A percentile compares a stretch with the other conserved stretches of the same genome.
These are phyloP conservation scores for Sparidentex hasta DNA, from an alignment of 2,797 vertebrate genomes.

Conservation along the genomic window DNA sequence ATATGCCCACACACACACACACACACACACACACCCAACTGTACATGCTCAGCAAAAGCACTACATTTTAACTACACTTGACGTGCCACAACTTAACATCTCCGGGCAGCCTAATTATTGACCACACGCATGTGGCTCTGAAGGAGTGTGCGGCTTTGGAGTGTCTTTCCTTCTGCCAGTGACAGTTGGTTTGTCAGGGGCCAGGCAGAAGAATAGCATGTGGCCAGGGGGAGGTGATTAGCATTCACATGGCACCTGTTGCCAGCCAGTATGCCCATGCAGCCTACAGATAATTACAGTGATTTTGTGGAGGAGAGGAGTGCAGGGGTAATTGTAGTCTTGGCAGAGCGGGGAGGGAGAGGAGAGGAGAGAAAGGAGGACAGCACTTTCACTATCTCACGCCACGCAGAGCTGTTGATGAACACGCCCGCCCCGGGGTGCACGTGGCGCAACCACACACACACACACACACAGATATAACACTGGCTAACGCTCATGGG, in stretches of 20 bases:
- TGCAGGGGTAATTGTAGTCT: constrained; percentile 87
- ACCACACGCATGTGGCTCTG: constrained; percentile 61
- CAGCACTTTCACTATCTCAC: constrained; percentile 73
- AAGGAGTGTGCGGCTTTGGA: constrained; percentile 65
- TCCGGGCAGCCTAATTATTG: constrained; percentile 77
- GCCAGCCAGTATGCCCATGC: constrained; percentile 82
- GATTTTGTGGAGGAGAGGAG: constrained; percentile 84
- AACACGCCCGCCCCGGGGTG: constrained; percentile 18
- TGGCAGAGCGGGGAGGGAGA: constrained; percentile 69
- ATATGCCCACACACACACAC: constrained; percentile 8
- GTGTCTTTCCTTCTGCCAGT: constrained; percentile 71
- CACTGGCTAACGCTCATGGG: constrained; percentile 40
- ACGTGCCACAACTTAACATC: constrained; percentile 70
- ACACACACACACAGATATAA: not conserved
- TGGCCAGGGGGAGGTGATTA: constrained; percentile 77
- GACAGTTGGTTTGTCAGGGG: constrained; percentile 78
- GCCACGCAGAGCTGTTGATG: constrained; percentile 58
- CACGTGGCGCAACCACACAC: not conserved
- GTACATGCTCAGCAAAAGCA: constrained; percentile 45
- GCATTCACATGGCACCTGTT: constrained; percentile 89
- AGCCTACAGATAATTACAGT: constrained; percentile 88
- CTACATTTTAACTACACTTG: constrained; percentile 71
- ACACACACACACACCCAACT: constrained; percentile 24
- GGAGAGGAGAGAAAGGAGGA: constrained; percentile 71
- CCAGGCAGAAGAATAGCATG: constrained; percentile 77